Evolutionary conservation across 2,113 vertebrate genomes (phyloP), one percentile per base, ranked within the genome.

Genomic region (rabbit (Oryctolagus cuniculus)): DNA sequence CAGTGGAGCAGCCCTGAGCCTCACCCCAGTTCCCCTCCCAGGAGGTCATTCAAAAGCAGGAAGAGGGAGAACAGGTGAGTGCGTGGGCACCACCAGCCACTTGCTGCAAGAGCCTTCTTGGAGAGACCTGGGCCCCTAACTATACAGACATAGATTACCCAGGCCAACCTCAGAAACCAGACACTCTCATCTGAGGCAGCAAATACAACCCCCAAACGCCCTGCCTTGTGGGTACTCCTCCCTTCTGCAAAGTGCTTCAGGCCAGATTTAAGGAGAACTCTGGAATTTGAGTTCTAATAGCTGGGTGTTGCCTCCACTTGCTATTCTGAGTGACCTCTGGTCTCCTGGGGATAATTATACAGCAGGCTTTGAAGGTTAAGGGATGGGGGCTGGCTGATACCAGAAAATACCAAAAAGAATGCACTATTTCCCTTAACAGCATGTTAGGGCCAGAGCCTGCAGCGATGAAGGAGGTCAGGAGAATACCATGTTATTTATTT

Each of bases 211-310:
- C 88, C 75, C 77, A 81, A 95, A 29, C 4, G 3, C 5, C 64
- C 63, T 78, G 24, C 5, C 0, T 69, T 86, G 38, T 25, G 38
- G 53, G 6, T 0, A 31, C 27, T 24, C 16, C 24, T 77, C 21
- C 67, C 38, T 70, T 85, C 69, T 85, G 67, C 81, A 90, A 36
- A 95, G 51, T n/a, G 74, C 92, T 90, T 79, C 66, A 58, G 85
- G 82, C 51, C 49, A 36, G 67, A 82, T 88, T 84, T 82, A 90
- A 80, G 49, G 49, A 93, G 74, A 87, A 90, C 70, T 88, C 88
- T 96, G 87, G 94, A 92, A 58, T 94, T 81, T 91, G 77, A 89
- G 75, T 91, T 95, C 64, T 94, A 86, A 96, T 75, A 74, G 73
- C 86, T 82, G 93, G 96, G 92, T 89, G 94, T 95, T 87, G 81